Evolutionary conservation across 2,888 invertebrate genomes (phyloP), one percentile per base, ranked within the genome.

Genomic region (Stenotaenia linearis): DNA sequence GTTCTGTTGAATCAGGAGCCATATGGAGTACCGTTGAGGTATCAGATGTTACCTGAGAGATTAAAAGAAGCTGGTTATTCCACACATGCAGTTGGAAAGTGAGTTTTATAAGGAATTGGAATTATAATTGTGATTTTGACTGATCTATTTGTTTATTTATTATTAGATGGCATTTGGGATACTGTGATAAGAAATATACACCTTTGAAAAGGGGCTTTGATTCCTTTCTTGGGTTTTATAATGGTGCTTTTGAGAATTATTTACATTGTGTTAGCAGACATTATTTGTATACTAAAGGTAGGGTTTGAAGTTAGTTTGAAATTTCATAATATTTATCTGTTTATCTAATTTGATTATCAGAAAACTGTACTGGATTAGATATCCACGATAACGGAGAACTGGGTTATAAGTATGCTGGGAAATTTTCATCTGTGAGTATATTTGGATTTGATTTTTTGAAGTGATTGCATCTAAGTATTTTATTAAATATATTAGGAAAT

Each of bases 21-120:
- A 5, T 78, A 78, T 18, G 78, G 78, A 9, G 21, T 78, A 21
- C 78, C 78, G 6, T 18, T 69, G 18, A 9, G 21, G 2, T 78
- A 61, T 21, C 56, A 69, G 23, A n/a, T 78, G 28, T n/a, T 78
- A n/a, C 35, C 78, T 4, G 30, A 61, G 32, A 7, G 35, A 15
- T 18, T 78, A 7, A 78, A 69, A 35, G 69, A 78, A 30, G 78
- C 30, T n/a, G 69, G 35, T 15, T 78, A 78, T 21, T 6, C 61
- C 5, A 78, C 78, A 32, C 78, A 78, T 32, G 69, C 61, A 32
- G n/a, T 69, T 69, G 78, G 78, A 25, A 78, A 78, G 78, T 69
- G 28, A 61, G 78, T 23, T 25, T 56, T 15, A 18, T 18, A 56
- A 56, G 18, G 18, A 56, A 56, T 21, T 5, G n/a, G n/a, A n/a